Evolutionary conservation across 2,797 vertebrate genomes (phyloP).

Genomic region (Lemur catta): DNA sequence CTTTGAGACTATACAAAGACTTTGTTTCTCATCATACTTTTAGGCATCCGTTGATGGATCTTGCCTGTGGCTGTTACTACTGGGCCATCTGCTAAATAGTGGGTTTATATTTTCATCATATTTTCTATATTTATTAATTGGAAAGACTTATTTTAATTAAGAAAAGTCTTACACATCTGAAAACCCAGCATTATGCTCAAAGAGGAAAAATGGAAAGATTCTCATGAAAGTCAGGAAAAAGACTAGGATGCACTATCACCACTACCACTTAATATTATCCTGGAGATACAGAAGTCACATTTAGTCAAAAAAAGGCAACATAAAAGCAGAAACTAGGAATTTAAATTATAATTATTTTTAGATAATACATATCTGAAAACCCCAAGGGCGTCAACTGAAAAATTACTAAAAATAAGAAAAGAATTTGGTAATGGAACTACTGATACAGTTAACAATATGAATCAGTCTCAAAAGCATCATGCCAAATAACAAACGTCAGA

Average conservation of each 20-base stretch:
- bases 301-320: background rate
- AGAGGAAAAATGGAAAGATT: background rate
- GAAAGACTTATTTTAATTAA: background rate
- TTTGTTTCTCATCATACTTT: background rate
- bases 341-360: constrained; percentile 16
- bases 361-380: background rate
- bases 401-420: background rate
- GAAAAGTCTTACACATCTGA: background rate
- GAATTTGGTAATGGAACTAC: background rate
- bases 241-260: background rate
- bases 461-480: too few relatives aligned
- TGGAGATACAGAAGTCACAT: background rate
- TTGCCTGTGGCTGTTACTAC: background rate
- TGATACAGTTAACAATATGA: background rate
- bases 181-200: background rate
- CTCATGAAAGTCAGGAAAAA: background rate
- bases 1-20: background rate
- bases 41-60: background rate
- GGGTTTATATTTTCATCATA: background rate
- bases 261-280: background rate
- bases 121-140: background rate
- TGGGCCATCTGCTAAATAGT: background rate
- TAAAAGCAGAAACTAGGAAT: background rate
- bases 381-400: background rate
- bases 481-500: background rate